Base-by-base conservation (phyloP, 2,888 invertebrate species). In the Heteropelma amictum region DNA sequence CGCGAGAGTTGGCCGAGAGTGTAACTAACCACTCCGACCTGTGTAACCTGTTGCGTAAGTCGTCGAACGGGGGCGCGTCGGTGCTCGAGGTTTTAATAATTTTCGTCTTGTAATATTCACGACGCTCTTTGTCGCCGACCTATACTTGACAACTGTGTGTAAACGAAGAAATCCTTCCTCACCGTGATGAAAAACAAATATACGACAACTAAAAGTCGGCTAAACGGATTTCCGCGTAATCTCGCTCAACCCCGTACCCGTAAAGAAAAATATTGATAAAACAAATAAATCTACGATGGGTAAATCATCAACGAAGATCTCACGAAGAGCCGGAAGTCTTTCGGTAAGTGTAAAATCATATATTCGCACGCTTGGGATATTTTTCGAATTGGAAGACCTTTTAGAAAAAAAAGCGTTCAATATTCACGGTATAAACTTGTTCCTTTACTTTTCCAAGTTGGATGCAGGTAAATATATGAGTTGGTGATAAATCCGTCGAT, bases 1-100 rank as follows among this genome's bases (percentile, higher is more conserved):
- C 38, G 49, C 12, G 54, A 38, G 45, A 47, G 63, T 19, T 42
- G 58, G 54, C 68, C 60, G 51, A 68, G 49, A 51, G 42, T 21
- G 49, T 45, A 49, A 33, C 67, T 61, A 38, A 65, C 73, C 38
- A 47, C 71, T 63, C 45, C 47, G 45, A 58, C 23, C 63, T 42
- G 68, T 68, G 71, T 76, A 68, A 76, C 76, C 72, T 76, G 76
- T 72, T 76, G 76, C 76, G 72, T 68, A 54, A 58, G 65, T 71
- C 71, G 67, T 53, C 75, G 67, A 53, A 47, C 58, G 72, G 58
- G 56, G 67, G 67, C 58, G 53, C 74, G 19, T 30, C 33, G 28
- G 47, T 10, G 33, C 63, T 40, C 19, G 23, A 40, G 53, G 19
- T 65, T 75, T 75, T 67, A 71, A n/a, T n/a, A n/a, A 71, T 75